Conservation (phyloP, 2,888 invertebrate genomes). For the Acrobasis consociella region DNA sequence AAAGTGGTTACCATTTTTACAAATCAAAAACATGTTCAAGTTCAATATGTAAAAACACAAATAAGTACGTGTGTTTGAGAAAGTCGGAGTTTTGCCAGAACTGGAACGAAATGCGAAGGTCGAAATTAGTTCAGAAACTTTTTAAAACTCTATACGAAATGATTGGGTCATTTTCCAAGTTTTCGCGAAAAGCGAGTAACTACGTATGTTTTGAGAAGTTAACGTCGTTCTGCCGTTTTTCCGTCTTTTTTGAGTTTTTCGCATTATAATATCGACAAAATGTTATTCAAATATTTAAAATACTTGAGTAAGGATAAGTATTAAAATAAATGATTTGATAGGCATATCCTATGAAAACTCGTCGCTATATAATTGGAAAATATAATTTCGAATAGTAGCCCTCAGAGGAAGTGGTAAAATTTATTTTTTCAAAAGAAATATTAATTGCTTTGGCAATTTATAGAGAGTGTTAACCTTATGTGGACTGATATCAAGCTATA, state of each 20-base stretch:
- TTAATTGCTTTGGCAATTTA: not conserved
- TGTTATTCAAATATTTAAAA: not conserved
- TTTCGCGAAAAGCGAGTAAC: slow-evolving; percentile 15
- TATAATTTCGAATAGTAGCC: not conserved
- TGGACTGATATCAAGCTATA: no score
- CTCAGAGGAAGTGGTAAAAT: not conserved
- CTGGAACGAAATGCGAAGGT: slow-evolving; percentile 18
- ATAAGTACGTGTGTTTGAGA: not conserved
- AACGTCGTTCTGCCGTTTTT: slow-evolving; percentile 12
- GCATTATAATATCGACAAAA: slow-evolving; percentile 1
- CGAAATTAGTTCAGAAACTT: slow-evolving; percentile 19
- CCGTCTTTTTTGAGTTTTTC: not conserved
- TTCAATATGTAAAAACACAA: not conserved
- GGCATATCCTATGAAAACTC: not conserved
- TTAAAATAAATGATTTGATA: slow-evolving; percentile 1
- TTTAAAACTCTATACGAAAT: slow-evolving; percentile 19
- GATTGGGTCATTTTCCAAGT: slow-evolving; percentile 20
- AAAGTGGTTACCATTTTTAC: not conserved
- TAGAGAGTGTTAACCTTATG: no score
- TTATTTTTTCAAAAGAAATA: not conserved
- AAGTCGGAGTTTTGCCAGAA: not conserved
- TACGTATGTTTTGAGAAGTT: slow-evolving; percentile 16
- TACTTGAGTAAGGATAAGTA: not conserved
- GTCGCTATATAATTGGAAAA: not conserved
- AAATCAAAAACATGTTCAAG: not conserved